phyloP scores from a whole-genome alignment of 2,888 invertebrate species.

The Papilio gigon region DNA sequence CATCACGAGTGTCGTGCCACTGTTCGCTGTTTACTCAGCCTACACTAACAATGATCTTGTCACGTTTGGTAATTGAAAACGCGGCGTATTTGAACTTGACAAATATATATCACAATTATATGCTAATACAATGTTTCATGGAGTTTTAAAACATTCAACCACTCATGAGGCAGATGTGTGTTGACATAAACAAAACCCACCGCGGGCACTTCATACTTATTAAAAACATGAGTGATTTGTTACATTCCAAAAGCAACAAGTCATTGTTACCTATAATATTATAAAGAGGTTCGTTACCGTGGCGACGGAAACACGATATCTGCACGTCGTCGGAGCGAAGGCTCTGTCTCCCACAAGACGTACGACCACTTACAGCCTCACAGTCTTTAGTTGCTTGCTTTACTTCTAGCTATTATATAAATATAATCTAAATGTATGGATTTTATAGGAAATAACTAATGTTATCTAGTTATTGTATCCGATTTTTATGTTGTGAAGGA shows the following conservation, averaged over 20 bases:
- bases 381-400: neutral
- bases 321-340: neutral
- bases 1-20: neutral
- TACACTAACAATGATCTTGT: conserved; percentile 3
- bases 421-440: too few species aligned
- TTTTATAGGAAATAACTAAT: too few species aligned
- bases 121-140: neutral
- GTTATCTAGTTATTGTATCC: too few species aligned
- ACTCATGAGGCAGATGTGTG: too few species aligned
- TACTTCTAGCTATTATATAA: neutral
- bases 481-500: too few species aligned
- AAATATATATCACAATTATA: neutral
- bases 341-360: neutral
- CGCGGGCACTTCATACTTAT: neutral
- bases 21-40: neutral
- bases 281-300: conserved; percentile 1
- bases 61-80: neutral
- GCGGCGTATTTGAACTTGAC: neutral
- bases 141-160: neutral
- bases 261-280: neutral
- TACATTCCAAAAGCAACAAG: neutral
- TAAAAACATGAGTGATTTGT: neutral
- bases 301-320: neutral
- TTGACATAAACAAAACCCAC: too few species aligned
- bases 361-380: neutral